Percentiles rank a stretch among this genome's conserved stretches.
phyloP scores from a whole-genome alignment of 2,888 invertebrate genomes.

The Scaeva pyrastri region DNA sequence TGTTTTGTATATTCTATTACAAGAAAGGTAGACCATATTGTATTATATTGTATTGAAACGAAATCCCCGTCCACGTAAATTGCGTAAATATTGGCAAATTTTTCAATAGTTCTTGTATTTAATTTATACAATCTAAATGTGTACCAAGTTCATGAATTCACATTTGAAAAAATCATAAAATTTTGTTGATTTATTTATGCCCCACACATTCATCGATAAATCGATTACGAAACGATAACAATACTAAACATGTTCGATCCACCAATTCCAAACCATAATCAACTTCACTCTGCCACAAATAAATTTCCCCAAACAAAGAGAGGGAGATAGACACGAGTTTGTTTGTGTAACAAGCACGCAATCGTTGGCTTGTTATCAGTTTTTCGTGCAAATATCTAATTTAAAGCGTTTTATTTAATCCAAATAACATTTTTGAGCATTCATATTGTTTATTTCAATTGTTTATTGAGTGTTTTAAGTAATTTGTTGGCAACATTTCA shows the following conservation, averaged over 20 bases:
- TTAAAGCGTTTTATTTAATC: constrained; percentile 34
- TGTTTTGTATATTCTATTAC: too few relatives aligned
- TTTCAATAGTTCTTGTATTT: too few relatives aligned
- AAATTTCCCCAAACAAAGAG: constrained; percentile 78
- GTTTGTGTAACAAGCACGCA: constrained; percentile 68
- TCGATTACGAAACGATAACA: constrained; percentile 44
- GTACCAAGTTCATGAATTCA: too few relatives aligned
- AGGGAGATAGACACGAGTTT: constrained; percentile 74
- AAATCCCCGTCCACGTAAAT: too few relatives aligned
- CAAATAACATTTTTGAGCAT: constrained; percentile 26
- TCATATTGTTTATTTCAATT: background rate
- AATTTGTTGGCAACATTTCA: background rate
- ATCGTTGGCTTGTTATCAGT: constrained; percentile 63
- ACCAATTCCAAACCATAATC: constrained; percentile 5
- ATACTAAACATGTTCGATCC: background rate
- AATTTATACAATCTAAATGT: too few relatives aligned
- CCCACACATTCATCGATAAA: constrained; percentile 14
- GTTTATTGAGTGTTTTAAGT: constrained; percentile 20
- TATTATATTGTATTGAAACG: too few relatives aligned
- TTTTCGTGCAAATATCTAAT: constrained; percentile 57
- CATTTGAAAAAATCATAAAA: too few relatives aligned
- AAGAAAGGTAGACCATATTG: too few relatives aligned
- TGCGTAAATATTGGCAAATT: too few relatives aligned
- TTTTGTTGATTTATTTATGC: too few relatives aligned
- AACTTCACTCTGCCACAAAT: constrained; percentile 71